Percentiles rank a stretch among this genome's conserved stretches.
phyloP scores from a whole-genome alignment of 2,888 invertebrate genomes.

The Athalia circularis region DNA sequence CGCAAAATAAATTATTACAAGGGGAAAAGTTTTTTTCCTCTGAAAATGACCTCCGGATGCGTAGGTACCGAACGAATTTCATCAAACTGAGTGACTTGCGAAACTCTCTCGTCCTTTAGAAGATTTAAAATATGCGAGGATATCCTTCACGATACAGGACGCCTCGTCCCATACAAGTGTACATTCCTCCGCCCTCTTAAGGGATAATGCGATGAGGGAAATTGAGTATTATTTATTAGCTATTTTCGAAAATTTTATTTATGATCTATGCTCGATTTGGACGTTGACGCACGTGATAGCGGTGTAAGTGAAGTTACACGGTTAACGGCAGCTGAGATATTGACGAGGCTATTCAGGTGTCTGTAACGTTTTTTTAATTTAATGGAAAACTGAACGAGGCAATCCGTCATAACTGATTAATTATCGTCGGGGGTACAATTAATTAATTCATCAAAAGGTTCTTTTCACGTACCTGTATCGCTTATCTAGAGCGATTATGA shows the following conservation, averaged over 20 bases:
- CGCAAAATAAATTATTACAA: constrained; percentile 4
- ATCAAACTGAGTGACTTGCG: constrained; percentile 59
- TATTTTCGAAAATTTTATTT: neutral
- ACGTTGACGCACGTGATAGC: neutral
- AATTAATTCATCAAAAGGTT: constrained; percentile 23
- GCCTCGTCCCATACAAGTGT: neutral
- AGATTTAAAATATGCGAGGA: constrained; percentile 13
- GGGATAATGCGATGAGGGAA: neutral
- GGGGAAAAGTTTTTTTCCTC: neutral
- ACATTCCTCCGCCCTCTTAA: neutral
- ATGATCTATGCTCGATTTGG: neutral
- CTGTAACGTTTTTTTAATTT: neutral
- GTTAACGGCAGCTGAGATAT: too few species aligned
- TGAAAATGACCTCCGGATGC: neutral
- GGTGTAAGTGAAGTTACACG: too few species aligned
- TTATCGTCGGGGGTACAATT: constrained; percentile 11
- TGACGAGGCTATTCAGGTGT: neutral
- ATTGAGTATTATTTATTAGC: neutral
- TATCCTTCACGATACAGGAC: neutral
- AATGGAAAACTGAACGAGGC: constrained; percentile 18
- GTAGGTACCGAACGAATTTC: constrained; percentile 48
- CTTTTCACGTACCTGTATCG: constrained; percentile 13
- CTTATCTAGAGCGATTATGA: constrained; percentile 18
- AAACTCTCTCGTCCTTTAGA: constrained; percentile 39
- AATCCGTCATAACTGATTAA: constrained; percentile 30